These are phyloP conservation scores for Charadrius vociferus DNA, from an alignment of 2,113 vertebrate genomes.

Conservation along the genomic window DNA sequence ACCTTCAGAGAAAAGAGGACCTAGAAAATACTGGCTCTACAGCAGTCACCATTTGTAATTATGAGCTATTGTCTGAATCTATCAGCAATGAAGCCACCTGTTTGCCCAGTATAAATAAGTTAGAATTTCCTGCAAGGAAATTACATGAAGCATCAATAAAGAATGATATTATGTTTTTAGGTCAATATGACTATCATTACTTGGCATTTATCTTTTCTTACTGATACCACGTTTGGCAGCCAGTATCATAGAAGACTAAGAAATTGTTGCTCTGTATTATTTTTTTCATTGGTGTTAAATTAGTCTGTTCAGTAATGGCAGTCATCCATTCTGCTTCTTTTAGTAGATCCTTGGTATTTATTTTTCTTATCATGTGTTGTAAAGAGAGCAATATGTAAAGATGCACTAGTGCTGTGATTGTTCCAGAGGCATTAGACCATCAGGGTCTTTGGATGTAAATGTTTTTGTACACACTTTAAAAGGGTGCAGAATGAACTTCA, in stretches of 20 bases:
- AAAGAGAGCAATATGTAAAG: neutral
- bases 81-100: constrained; percentile 38
- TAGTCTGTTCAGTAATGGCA: neutral
- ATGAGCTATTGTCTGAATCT: constrained; percentile 23
- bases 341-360: neutral
- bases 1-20: neutral
- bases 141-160: constrained; percentile 50
- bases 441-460: neutral
- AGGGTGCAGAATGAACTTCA: neutral
- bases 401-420: neutral
- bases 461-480: neutral
- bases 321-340: constrained; percentile 2
- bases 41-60: constrained; percentile 41
- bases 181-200: constrained; percentile 44
- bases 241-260: neutral
- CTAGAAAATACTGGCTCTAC: neutral
- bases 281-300: constrained; percentile 32
- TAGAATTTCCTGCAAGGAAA: constrained; percentile 57
- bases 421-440: neutral
- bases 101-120: constrained; percentile 49
- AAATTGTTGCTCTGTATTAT: constrained; percentile 44
- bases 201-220: constrained; percentile 47
- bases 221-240: constrained; percentile 29
- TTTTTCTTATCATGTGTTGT: neutral
- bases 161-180: constrained; percentile 34